Base-by-base conservation (phyloP, 2,113 vertebrate species). In the Synodontis membranacea region DNA sequence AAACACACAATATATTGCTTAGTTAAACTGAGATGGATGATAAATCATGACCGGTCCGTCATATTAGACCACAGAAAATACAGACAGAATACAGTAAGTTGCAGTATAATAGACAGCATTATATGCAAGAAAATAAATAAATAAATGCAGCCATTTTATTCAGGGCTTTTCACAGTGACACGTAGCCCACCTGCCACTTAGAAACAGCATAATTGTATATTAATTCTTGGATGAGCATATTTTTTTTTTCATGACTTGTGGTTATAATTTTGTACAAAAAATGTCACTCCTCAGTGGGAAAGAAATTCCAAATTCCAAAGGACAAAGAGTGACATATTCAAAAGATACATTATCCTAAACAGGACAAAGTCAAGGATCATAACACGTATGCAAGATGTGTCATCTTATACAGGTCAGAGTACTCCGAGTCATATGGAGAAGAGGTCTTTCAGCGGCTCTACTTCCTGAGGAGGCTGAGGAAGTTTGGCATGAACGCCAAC, bases 1-100 rank as follows among this genome's bases (percentile, higher is more conserved):
- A 86, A 85, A 52, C 68, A 85, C 48, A 76, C 48, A 78, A 56
- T 60, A 52, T 70, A 70, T 86, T 37, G 37, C 1, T 50, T 78
- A 78, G 58, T 70, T 42, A 82, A 44, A 70, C 50, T 28, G 37
- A 58, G 52, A 75, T 28, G 25, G 80, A 52, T 85, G 70, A 84
- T 86, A 70, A 86, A 85, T 88, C 72, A 84, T 80, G 37, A 66
- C 8, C 10, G 31, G 9, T 25, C 34, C 19, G 28, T 44, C 8
- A 25, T 10, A 62, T n/a, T 52, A 72, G 5, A 58, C 74, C 15
- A 78, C 42, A 76, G 74, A 15, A 76, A 75, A 72, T 72, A 44
- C 68, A 42, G 21, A 42, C 5, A 72, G 19, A 25, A 42, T 25
- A 68, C 17, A 8, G 15, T 68, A 72, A 12, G 28, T 66, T 34